Conservation (phyloP, 2,113 vertebrate species). For the Aviceda subcristata region DNA sequence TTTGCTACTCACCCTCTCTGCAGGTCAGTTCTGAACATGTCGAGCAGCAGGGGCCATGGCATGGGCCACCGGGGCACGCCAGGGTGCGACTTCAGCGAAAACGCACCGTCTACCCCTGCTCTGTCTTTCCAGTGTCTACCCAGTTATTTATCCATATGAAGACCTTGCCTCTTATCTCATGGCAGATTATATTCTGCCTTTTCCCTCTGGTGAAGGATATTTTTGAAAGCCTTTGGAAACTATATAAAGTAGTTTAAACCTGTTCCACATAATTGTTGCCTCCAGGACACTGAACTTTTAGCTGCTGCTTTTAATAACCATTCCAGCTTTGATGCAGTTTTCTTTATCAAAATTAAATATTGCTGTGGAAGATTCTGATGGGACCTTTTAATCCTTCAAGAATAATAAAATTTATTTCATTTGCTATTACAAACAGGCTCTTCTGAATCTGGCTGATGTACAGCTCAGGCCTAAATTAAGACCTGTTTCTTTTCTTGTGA, state of each 20-base stretch:
- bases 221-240: background rate
- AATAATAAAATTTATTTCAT: background rate
- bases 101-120: background rate
- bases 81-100: background rate
- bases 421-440: background rate
- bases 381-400: background rate
- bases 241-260: background rate
- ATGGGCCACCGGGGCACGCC: background rate
- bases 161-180: background rate
- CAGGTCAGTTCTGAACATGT: background rate
- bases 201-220: background rate
- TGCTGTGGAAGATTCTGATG: background rate
- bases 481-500: background rate
- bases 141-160: background rate
- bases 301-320: background rate
- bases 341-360: constrained; percentile 1
- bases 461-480: background rate
- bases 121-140: background rate
- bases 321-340: background rate
- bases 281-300: background rate
- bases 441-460: background rate
- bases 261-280: background rate
- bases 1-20: background rate
- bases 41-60: accelerated
- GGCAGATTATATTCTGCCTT: background rate